These are phyloP conservation scores for Macrobrachium rosenbergii DNA, from an alignment of 1,140 invertebrate genomes.

Conservation along the genomic window DNA sequence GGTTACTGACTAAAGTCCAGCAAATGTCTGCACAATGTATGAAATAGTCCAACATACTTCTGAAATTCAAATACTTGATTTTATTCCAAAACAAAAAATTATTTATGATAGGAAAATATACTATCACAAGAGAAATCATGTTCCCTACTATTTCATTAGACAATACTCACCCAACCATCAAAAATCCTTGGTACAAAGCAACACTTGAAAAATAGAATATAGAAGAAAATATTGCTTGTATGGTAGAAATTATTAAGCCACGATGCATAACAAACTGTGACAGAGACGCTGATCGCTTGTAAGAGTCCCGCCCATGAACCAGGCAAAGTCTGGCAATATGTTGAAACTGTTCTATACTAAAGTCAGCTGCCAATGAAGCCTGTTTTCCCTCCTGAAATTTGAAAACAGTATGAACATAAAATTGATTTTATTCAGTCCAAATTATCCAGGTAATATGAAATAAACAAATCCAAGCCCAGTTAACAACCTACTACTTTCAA, in stretches of 20 bases:
- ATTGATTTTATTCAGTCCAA: neutral
- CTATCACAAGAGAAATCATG: no score
- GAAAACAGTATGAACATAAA: neutral
- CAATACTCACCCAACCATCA: conserved; percentile 91
- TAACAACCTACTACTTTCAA: no score
- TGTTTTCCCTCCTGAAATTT: conserved; percentile 84
- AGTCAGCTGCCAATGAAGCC: conserved; percentile 98
- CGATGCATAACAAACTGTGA: conserved; percentile 99
- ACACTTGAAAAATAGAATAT: conserved; percentile 99
- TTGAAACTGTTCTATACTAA: conserved; percentile 95
- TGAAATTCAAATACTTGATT: no score
- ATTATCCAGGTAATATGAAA: neutral
- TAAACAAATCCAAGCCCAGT: no score
- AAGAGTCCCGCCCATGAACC: conserved; percentile 95
- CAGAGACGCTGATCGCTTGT: conserved; percentile 95
- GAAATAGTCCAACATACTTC: no score
- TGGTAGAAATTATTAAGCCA: conserved; percentile 97
- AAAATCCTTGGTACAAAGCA: conserved; percentile 96
- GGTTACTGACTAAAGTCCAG: no score
- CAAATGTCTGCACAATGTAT: no score
- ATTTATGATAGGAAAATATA: no score
- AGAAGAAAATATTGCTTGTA: conserved; percentile 99
- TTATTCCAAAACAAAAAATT: no score
- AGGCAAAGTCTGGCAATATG: conserved; percentile 86
- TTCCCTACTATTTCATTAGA: neutral